Evolutionary conservation across 2,888 invertebrate species (phyloP).

Genomic region (Acheta domesticus): DNA sequence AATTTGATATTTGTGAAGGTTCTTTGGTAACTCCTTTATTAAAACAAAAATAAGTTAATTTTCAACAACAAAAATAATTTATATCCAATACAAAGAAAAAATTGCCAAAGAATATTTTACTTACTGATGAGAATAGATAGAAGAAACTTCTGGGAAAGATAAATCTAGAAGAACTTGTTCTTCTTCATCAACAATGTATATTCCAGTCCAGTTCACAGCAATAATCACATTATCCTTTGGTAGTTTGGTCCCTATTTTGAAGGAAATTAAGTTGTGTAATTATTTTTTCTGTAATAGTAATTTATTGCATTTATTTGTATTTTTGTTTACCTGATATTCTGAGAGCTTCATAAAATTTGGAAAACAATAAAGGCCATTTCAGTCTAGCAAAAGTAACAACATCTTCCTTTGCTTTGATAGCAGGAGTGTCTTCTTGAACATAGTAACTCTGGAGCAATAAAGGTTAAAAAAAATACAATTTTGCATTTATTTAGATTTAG

Average conservation of each 20-base stretch:
- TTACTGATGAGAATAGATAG: slow-evolving; percentile 60
- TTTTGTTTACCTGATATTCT: slow-evolving; percentile 58
- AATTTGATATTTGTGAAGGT: background rate
- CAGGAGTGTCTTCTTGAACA: slow-evolving; percentile 62
- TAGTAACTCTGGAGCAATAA: slow-evolving; percentile 57
- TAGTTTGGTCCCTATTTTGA: slow-evolving; percentile 53
- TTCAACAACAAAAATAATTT: too few relatives aligned
- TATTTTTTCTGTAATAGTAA: background rate
- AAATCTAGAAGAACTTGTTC: slow-evolving; percentile 86
- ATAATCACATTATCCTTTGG: slow-evolving; percentile 72
- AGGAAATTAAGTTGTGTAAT: background rate
- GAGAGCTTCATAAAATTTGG: slow-evolving; percentile 89
- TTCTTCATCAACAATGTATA: slow-evolving; percentile 87
- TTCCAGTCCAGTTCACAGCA: slow-evolving; percentile 91
- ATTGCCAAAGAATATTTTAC: background rate
- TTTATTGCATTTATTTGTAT: background rate
- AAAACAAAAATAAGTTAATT: background rate
- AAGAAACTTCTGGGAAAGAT: slow-evolving; percentile 80
- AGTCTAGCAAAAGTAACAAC: slow-evolving; percentile 86
- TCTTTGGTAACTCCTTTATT: background rate
- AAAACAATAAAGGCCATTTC: slow-evolving; percentile 93
- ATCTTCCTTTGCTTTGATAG: slow-evolving; percentile 77
- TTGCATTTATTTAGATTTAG: background rate
- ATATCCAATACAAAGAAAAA: background rate
- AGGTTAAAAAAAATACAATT: background rate